Percentiles rank a stretch among this genome's conserved stretches.
phyloP scores from a whole-genome alignment of 2,113 vertebrate species.

The Gnathonemus echidnorhynchus region DNA sequence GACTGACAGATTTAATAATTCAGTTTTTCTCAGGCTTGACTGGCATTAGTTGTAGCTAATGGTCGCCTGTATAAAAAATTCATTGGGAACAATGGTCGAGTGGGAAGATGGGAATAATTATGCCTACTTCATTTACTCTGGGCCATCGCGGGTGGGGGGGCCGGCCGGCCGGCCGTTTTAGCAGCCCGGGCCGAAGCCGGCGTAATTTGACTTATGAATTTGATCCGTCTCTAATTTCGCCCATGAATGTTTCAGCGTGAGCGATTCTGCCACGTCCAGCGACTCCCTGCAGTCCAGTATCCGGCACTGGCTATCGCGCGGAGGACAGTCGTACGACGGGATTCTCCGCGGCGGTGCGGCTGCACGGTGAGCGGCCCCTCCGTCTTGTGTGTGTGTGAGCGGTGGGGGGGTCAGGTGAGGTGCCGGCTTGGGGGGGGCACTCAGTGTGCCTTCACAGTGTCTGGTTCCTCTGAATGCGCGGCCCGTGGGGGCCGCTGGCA shows the following conservation, averaged over 20 bases:
- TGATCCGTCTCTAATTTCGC: slow-evolving; percentile 68
- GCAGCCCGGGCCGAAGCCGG: slow-evolving; percentile 50
- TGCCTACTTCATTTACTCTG: slow-evolving; percentile 61
- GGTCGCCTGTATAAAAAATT: slow-evolving; percentile 78
- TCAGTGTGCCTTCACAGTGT: neutral
- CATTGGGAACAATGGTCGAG: slow-evolving; percentile 60
- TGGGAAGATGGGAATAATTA: slow-evolving; percentile 65
- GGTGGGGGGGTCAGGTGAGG: neutral
- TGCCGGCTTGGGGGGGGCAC: neutral
- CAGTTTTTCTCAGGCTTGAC: slow-evolving; percentile 78
- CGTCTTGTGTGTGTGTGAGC: neutral
- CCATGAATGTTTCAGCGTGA: slow-evolving; percentile 68
- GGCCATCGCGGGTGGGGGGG: slow-evolving; percentile 45
- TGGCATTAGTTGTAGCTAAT: slow-evolving; percentile 72
- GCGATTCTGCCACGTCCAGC: slow-evolving; percentile 62
- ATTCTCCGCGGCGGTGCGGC: slow-evolving; percentile 52
- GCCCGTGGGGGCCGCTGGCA: neutral
- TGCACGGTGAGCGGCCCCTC: slow-evolving; percentile 38
- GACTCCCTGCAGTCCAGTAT: slow-evolving; percentile 56
- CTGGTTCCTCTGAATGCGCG: neutral
- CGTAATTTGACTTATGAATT: slow-evolving; percentile 73
- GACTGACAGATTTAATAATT: slow-evolving; percentile 89
- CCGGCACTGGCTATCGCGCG: slow-evolving; percentile 48
- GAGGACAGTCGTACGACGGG: slow-evolving; percentile 56
- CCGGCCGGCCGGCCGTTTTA: slow-evolving; percentile 43